Evolutionary conservation across 2,113 vertebrate genomes (phyloP).

Genomic region (Lepus timidus): DNA sequence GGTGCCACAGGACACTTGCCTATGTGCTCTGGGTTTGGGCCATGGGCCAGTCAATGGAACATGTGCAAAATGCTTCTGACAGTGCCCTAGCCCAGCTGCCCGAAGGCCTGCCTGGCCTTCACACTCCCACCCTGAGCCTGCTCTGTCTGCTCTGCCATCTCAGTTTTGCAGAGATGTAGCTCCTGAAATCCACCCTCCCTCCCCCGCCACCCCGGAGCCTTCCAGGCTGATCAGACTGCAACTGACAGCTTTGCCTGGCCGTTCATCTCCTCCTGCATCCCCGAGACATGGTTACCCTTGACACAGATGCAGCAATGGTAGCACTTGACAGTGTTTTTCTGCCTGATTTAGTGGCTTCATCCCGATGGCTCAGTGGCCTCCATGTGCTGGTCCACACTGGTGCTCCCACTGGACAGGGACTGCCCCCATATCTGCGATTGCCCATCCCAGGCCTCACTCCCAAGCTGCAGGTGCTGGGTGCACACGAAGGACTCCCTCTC

Average conservation of each 20-base stretch:
- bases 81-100: background rate
- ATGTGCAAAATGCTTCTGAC: background rate
- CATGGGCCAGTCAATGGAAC: background rate
- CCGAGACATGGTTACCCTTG: background rate
- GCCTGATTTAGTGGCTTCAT: background rate
- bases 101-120: background rate
- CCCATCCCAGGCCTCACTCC: too few species aligned
- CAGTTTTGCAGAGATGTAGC: background rate
- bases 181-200: background rate
- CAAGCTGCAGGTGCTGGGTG: background rate
- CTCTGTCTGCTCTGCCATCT: background rate
- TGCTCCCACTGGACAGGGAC: background rate
- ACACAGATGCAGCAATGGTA: background rate
- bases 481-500: background rate
- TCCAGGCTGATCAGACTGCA: constrained; percentile 24
- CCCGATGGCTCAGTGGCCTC: background rate
- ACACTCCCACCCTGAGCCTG: background rate
- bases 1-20: background rate
- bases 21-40: background rate
- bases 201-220: background rate
- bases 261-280: background rate
- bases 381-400: rapidly evolving
- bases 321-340: constrained; percentile 30
- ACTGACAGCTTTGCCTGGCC: constrained; percentile 4
- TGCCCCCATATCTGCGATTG: rapidly evolving